phyloP scores from a whole-genome alignment of 2,113 vertebrate species.

The Chitala chitala region DNA sequence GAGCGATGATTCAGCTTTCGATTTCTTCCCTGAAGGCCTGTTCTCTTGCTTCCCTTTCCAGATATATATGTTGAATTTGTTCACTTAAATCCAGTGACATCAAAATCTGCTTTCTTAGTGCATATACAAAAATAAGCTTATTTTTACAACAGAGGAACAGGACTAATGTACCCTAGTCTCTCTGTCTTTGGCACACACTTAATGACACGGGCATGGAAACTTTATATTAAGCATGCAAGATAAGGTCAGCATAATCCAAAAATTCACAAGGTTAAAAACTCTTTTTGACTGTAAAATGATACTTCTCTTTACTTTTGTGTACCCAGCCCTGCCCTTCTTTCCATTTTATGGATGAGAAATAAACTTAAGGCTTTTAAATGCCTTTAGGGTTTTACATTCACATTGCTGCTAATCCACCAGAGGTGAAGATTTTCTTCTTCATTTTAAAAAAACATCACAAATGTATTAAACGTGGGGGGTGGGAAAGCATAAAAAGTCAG shows the following conservation, averaged over 20 bases:
- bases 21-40: not conserved
- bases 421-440: slow-evolving; percentile 15
- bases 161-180: not conserved
- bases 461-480: slow-evolving; percentile 3
- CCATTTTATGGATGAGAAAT: not conserved
- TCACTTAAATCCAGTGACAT: slow-evolving; percentile 6
- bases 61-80: not conserved
- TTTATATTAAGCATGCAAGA: not conserved
- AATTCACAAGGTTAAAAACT: not conserved
- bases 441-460: slow-evolving; percentile 19
- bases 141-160: not conserved
- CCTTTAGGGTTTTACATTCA: slow-evolving; percentile 16
- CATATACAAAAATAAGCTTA: not conserved
- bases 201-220: not conserved
- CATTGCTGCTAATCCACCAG: slow-evolving; percentile 11
- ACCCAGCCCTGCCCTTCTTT: not conserved
- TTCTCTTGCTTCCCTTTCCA: slow-evolving; percentile 6
- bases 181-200: not conserved
- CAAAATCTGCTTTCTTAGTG: not conserved
- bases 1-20: not conserved
- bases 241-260: not conserved
- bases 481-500: not conserved
- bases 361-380: not conserved
- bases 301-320: not conserved
- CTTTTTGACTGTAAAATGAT: not conserved